Percentiles rank a stretch among this genome's conserved stretches.
These are phyloP conservation scores for Drosophila tristis DNA, from an alignment of 1,140 invertebrate genomes.

Conservation along the genomic window DNA sequence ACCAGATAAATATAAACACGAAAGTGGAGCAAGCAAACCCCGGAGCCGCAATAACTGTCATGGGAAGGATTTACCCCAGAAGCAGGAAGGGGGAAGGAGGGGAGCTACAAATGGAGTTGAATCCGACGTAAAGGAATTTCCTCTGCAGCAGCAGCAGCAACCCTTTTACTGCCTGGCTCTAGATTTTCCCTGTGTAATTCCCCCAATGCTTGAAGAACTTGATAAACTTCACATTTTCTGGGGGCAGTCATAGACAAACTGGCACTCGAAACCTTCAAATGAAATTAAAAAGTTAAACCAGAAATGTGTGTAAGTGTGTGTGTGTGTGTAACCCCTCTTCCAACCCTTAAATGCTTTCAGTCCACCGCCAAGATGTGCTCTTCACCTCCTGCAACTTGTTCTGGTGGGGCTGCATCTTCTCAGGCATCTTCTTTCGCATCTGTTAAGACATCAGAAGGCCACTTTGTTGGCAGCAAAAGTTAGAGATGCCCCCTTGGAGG, in stretches of 20 bases:
- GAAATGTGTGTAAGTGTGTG: slow-evolving; percentile 2
- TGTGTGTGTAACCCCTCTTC: too few species aligned
- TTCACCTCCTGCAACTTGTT: slow-evolving; percentile 35
- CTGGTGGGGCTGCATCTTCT: background rate
- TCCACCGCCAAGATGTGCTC: slow-evolving; percentile 1
- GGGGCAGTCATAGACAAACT: slow-evolving; percentile 42
- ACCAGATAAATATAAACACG: slow-evolving; percentile 57
- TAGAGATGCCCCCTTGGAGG: slow-evolving; percentile 5
- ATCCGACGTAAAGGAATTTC: slow-evolving; percentile 44
- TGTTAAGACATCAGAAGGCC: slow-evolving; percentile 31
- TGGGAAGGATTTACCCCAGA: slow-evolving; percentile 39
- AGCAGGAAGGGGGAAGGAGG: slow-evolving; percentile 2
- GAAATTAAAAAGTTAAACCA: slow-evolving; percentile 71
- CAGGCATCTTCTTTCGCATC: slow-evolving; percentile 13
- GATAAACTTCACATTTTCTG: slow-evolving; percentile 44
- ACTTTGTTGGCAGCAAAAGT: slow-evolving; percentile 28
- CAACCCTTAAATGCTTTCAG: slow-evolving; percentile 35
- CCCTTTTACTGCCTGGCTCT: background rate
- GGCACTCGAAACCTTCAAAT: slow-evolving; percentile 51
- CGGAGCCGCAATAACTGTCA: slow-evolving; percentile 55
- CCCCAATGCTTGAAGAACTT: slow-evolving; percentile 38
- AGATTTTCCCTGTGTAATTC: slow-evolving; percentile 12
- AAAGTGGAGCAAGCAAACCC: slow-evolving; percentile 40
- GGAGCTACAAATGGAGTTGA: slow-evolving; percentile 4
- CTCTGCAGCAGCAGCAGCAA: slow-evolving; percentile 24